phyloP scores from a whole-genome alignment of 2,888 invertebrate species.

The Spodoptera littoralis region DNA sequence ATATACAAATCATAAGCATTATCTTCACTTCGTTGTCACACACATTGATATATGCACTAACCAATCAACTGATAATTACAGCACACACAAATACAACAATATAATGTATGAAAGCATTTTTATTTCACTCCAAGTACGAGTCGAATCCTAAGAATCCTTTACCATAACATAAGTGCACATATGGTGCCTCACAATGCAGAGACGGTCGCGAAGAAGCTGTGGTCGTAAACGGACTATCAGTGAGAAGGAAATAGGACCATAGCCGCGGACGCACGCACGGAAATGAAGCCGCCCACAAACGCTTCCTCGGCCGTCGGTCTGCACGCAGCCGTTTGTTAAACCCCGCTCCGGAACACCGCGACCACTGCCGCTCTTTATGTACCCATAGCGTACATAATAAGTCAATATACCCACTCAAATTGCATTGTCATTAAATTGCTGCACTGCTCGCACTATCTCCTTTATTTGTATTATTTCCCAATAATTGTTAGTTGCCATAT shows the following conservation, averaged over 20 bases:
- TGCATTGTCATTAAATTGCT: background rate
- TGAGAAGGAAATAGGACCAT: constrained; percentile 69
- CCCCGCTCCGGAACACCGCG: constrained; percentile 36
- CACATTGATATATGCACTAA: no score
- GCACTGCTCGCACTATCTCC: no score
- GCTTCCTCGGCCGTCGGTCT: constrained; percentile 62
- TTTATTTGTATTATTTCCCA: no score
- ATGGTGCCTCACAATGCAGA: constrained; percentile 16
- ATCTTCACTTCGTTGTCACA: no score
- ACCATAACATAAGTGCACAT: constrained; percentile 1
- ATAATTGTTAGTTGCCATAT: no score
- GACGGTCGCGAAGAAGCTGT: constrained; percentile 30
- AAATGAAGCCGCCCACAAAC: constrained; percentile 73
- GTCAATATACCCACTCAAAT: background rate
- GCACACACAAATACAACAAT: no score
- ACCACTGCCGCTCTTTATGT: constrained; percentile 24
- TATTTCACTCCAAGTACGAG: no score
- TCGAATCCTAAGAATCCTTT: no score
- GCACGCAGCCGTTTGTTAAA: constrained; percentile 61
- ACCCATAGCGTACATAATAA: constrained; percentile 11
- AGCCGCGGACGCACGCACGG: constrained; percentile 73
- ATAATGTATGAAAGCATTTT: no score
- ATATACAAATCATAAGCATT: no score
- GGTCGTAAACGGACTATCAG: constrained; percentile 72
- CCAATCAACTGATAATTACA: no score